Evolutionary conservation across 2,888 invertebrate genomes (phyloP).

Genomic region (Drosophila pseudotakahashii): DNA sequence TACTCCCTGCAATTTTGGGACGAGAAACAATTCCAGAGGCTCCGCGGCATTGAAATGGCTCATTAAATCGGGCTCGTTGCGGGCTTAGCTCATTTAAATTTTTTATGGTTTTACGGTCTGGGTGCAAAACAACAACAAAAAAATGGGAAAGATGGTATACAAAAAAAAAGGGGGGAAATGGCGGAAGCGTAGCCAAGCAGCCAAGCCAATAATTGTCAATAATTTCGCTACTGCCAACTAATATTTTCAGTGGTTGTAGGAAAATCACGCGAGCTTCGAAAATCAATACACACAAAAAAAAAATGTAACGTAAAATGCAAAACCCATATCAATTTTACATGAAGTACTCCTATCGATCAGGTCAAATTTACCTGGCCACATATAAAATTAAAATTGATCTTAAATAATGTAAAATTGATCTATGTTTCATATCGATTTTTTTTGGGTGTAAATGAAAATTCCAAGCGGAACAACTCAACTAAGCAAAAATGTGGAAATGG

Average conservation of each 20-base stretch:
- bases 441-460: not conserved
- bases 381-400: too few species aligned
- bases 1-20: conserved; percentile 14
- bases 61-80: conserved; percentile 41
- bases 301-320: too few species aligned
- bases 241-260: conserved; percentile 12
- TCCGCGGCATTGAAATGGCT: conserved; percentile 42
- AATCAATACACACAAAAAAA: too few species aligned
- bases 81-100: conserved; percentile 47
- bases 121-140: not conserved
- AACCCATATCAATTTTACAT: too few species aligned
- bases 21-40: conserved; percentile 19
- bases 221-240: conserved; percentile 29
- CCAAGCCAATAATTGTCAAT: conserved; percentile 58
- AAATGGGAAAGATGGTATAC: conserved; percentile 1
- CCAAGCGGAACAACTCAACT: too few species aligned
- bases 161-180: conserved; percentile 6
- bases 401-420: too few species aligned
- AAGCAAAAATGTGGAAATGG: too few species aligned
- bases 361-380: too few species aligned
- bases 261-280: conserved; percentile 43
- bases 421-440: too few species aligned
- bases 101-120: conserved; percentile 57
- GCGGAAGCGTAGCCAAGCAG: conserved; percentile 24
- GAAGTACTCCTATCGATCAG: too few species aligned